phyloP scores from a whole-genome alignment of 2,888 invertebrate genomes.

The Dioctria linearis region DNA sequence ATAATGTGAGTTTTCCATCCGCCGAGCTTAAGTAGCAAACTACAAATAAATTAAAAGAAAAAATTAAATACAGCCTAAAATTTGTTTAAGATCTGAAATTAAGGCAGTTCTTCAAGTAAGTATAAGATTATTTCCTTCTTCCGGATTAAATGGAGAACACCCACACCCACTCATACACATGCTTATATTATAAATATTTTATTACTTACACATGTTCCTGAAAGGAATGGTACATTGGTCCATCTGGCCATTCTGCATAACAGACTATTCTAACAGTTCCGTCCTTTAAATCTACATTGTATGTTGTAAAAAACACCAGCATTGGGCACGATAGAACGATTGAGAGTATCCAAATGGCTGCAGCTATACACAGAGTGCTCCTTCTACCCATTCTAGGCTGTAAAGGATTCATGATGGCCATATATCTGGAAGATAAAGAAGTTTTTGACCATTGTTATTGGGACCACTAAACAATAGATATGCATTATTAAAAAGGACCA shows the following conservation, averaged over 20 bases:
- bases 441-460: slow-evolving; percentile 16
- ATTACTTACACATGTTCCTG: slow-evolving; percentile 83
- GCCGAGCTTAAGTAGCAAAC: no score
- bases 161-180: no score
- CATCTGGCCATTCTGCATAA: slow-evolving; percentile 90
- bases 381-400: slow-evolving; percentile 89
- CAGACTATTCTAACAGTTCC: slow-evolving; percentile 81
- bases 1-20: no score
- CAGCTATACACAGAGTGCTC: slow-evolving; percentile 86
- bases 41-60: no score
- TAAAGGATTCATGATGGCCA: slow-evolving; percentile 95
- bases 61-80: background rate
- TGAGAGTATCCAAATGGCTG: slow-evolving; percentile 87
- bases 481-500: slow-evolving; percentile 19
- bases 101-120: no score
- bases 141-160: no score
- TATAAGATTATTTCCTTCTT: no score
- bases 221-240: slow-evolving; percentile 78
- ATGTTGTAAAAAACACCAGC: slow-evolving; percentile 86
- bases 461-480: slow-evolving; percentile 13
- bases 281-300: slow-evolving; percentile 73
- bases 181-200: background rate
- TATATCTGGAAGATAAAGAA: slow-evolving; percentile 80
- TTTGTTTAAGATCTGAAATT: no score
- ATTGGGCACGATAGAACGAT: slow-evolving; percentile 87